Base-by-base conservation (phyloP, 2,797 vertebrate species). In the Lagocephalus sceleratus region DNA sequence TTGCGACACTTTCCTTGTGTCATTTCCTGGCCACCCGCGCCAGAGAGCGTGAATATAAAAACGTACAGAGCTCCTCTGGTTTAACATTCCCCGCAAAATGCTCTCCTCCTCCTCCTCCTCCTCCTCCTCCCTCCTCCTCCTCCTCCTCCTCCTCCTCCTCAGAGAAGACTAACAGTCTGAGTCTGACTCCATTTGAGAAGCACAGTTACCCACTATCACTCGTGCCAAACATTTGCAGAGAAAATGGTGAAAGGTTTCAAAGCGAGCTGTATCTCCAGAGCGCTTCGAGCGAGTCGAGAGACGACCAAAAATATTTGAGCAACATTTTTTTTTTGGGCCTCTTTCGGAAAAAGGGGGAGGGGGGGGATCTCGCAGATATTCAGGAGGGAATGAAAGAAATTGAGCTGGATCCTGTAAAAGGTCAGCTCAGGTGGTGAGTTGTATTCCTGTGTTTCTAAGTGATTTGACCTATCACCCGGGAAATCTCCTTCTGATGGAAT, bases 21-120 rank as follows among this genome's bases (percentile, higher is more conserved):
- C 66, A 72, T 74, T 83, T 84, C 85, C 84, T 67, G 66, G 42
- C 51, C 68, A 77, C 61, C 63, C 80, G 71, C 71, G 63, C 50
- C 66, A 65, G 68, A 71, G 58, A 22, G 39, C 77, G 63, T 66
- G 66, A 78, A 67, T 87, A 85, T 68, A 73, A 68, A 66, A 76
- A 75, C 69, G 72, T 75, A 51, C 63, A 69, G 71, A 74, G 51
- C 68, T 48, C 60, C 42, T 67, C 50, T 38, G 38, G 20, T 57
- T 68, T 52, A 51, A 45, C 41, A 16, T 73, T 54, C 50, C 39
- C 38, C 38, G 43, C 58, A 66, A 66, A 79, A 75, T 75, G 81
- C 60, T 68, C 59, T 77, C 70, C 42, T 53, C 48, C 26, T 54
- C 57, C 20, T 43, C 82, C 60, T 70, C 66, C 63, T 78, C 69